phyloP scores from a whole-genome alignment of 2,113 vertebrate genomes.

The Pardalotus punctatus region DNA sequence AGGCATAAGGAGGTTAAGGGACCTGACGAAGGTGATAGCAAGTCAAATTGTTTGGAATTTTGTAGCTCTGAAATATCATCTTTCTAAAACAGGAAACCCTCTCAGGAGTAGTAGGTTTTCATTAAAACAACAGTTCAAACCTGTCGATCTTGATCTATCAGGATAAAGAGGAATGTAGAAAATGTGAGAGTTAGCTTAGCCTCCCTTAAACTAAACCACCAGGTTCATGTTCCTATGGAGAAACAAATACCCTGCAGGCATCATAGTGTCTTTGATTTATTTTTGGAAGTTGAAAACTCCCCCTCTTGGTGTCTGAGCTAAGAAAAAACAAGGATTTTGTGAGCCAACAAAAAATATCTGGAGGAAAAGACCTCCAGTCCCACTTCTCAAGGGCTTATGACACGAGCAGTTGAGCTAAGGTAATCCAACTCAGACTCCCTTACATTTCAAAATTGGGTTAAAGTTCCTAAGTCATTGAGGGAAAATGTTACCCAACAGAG shows the following conservation, averaged over 20 bases:
- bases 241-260: conserved; percentile 57
- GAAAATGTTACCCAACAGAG: conserved; percentile 6
- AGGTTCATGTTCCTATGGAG: conserved; percentile 43
- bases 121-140: conserved; percentile 57
- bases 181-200: conserved; percentile 39
- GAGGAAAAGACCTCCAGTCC: not conserved
- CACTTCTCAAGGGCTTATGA: not conserved
- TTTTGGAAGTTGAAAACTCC: conserved; percentile 30
- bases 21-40: conserved; percentile 28
- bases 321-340: not conserved
- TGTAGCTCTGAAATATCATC: conserved; percentile 19
- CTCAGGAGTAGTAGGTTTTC: conserved; percentile 54
- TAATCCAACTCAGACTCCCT: not conserved
- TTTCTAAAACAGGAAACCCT: conserved; percentile 45
- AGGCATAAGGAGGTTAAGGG: not conserved
- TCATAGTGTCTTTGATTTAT: conserved; percentile 43
- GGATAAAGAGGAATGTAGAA: conserved; percentile 55
- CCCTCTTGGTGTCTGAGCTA: not conserved
- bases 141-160: conserved; percentile 47
- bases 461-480: not conserved
- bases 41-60: conserved; percentile 36
- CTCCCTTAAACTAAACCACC: conserved; percentile 46
- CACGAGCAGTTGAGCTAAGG: not conserved
- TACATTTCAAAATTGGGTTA: conserved; percentile 52
- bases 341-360: not conserved